Evolutionary conservation across 2,888 invertebrate species (phyloP).

Genomic region (Harpalus rufipes): DNA sequence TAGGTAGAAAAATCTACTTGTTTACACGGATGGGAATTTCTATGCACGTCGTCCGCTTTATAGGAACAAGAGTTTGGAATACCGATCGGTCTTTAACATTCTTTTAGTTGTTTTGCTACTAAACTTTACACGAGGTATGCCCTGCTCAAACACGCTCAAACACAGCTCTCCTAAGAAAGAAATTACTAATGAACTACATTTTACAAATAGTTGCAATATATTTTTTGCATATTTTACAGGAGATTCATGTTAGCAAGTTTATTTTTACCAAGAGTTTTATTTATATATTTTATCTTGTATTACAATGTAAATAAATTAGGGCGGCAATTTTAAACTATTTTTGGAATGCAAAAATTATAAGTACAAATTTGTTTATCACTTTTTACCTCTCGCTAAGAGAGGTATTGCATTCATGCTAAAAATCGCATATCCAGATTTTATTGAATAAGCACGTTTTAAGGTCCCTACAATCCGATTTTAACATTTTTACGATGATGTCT

Average conservation of each 20-base stretch:
- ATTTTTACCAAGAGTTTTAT: neutral
- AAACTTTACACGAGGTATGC: conserved; percentile 43
- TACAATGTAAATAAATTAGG: too few species aligned
- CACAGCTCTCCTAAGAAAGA: conserved; percentile 24
- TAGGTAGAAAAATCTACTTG: conserved; percentile 45
- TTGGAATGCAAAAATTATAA: too few species aligned
- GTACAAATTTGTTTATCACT: too few species aligned
- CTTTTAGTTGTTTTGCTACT: conserved; percentile 48
- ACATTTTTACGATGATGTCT: too few species aligned
- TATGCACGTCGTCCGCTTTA: conserved; percentile 47
- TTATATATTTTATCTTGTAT: too few species aligned
- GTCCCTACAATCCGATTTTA: too few species aligned
- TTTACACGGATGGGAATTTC: conserved; percentile 58
- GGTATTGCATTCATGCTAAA: too few species aligned
- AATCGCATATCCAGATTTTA: too few species aligned
- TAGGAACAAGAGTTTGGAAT: conserved; percentile 47
- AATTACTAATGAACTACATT: conserved; percentile 48
- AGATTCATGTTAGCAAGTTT: neutral
- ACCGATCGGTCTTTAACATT: conserved; percentile 49
- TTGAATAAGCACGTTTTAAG: too few species aligned
- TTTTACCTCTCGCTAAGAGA: too few species aligned
- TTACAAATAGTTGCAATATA: conserved; percentile 13
- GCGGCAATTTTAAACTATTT: too few species aligned
- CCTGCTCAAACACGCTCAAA: conserved; percentile 28
- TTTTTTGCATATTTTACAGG: conserved; percentile 11